These are phyloP conservation scores for Hemichromis elongatus DNA, from an alignment of 2,113 vertebrate genomes.

Conservation along the genomic window DNA sequence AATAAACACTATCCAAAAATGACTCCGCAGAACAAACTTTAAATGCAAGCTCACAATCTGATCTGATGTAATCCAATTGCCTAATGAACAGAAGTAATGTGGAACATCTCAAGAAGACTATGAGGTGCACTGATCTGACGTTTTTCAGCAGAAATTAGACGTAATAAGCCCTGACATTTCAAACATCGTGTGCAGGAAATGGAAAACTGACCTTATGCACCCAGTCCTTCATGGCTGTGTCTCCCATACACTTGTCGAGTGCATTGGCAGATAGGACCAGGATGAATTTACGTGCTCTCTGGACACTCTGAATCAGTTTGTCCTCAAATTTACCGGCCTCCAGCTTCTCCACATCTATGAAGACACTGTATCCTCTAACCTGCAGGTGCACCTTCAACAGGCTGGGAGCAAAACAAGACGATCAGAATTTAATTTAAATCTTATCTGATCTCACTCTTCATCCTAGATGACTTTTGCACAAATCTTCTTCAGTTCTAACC, in stretches of 20 bases:
- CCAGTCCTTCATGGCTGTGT: slow-evolving; percentile 90
- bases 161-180: not conserved
- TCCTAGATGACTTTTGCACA: not conserved
- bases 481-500: slow-evolving; percentile 67
- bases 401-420: slow-evolving; percentile 25
- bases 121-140: not conserved
- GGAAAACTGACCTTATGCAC: slow-evolving; percentile 86
- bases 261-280: slow-evolving; percentile 86
- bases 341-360: slow-evolving; percentile 97
- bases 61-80: not conserved
- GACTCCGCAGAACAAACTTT: not conserved
- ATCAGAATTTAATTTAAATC: not conserved
- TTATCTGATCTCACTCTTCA: not conserved
- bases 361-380: slow-evolving; percentile 91
- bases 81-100: not conserved
- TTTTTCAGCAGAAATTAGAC: not conserved
- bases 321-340: slow-evolving; percentile 94
- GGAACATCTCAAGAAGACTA: not conserved
- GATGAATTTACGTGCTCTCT: slow-evolving; percentile 88
- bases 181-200: not conserved
- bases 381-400: slow-evolving; percentile 97
- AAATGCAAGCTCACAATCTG: not conserved
- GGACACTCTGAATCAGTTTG: slow-evolving; percentile 89
- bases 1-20: not conserved
- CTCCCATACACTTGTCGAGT: slow-evolving; percentile 92